Conservation (phyloP, 2,888 invertebrate genomes). For the Schizaphis graminum region DNA sequence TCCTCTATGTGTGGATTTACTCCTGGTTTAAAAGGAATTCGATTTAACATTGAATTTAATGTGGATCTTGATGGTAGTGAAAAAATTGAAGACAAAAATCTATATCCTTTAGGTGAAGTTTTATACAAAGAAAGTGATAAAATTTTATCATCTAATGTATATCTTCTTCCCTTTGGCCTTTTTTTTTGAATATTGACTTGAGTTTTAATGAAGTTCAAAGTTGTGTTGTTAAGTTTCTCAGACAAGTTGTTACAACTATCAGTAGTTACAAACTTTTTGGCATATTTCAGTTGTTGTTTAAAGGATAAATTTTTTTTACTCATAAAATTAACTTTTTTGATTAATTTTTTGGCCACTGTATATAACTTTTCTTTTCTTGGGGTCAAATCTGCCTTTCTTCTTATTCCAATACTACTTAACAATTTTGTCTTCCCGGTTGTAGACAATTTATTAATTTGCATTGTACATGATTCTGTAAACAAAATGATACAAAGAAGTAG, state of each 20-base stretch:
- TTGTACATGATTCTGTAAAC: conserved; percentile 9
- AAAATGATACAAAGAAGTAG: neutral
- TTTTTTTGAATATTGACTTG: conserved; percentile 22
- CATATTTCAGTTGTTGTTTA: neutral
- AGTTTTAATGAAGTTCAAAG: conserved; percentile 25
- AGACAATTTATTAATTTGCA: conserved; percentile 11
- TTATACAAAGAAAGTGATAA: conserved; percentile 23
- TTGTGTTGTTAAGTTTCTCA: conserved; percentile 19
- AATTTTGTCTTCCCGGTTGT: neutral
- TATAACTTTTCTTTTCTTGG: conserved; percentile 4
- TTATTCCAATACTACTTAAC: conserved; percentile 12
- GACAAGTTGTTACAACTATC: conserved; percentile 31
- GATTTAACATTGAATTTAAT: conserved; percentile 21
- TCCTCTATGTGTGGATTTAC: conserved; percentile 22
- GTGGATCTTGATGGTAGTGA: neutral
- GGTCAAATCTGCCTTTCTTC: neutral
- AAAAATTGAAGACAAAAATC: conserved; percentile 26
- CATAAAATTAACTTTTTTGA: neutral
- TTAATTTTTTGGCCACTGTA: neutral
- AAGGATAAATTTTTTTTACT: neutral
- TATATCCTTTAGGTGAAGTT: conserved; percentile 19
- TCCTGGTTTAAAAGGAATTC: conserved; percentile 43
- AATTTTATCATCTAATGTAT: conserved; percentile 18
- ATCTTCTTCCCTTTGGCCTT: conserved; percentile 4
- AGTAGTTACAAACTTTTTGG: neutral